Evolutionary conservation across 2,888 invertebrate genomes (phyloP).

Genomic region (Notodonta dromedarius): DNA sequence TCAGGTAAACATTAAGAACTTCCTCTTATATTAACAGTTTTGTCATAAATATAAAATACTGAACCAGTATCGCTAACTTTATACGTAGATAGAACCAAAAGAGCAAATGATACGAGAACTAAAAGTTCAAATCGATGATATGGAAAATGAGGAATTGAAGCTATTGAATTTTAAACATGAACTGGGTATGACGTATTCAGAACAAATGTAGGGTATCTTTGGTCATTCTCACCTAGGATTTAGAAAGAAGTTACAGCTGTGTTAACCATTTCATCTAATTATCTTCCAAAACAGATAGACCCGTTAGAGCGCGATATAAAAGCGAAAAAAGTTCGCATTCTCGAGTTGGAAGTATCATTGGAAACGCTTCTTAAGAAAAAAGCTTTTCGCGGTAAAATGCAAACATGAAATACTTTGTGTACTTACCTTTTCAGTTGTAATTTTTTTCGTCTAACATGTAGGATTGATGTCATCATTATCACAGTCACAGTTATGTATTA

Average conservation of each 20-base stretch:
- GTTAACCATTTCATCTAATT: constrained; percentile 26
- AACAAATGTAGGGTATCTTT: constrained; percentile 6
- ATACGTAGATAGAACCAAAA: constrained; percentile 90
- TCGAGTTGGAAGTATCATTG: constrained; percentile 92
- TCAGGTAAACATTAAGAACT: constrained; percentile 70
- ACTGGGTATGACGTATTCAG: constrained; percentile 63
- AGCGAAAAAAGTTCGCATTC: constrained; percentile 91
- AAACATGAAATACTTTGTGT: constrained; percentile 5
- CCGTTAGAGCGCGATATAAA: constrained; percentile 94
- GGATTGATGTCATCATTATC: constrained; percentile 23
- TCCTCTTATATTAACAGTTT: constrained; percentile 10
- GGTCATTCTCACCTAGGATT: constrained; percentile 9
- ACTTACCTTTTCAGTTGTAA: constrained; percentile 69
- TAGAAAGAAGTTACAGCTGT: constrained; percentile 79
- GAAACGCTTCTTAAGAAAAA: constrained; percentile 91
- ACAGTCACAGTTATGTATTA: constrained; percentile 30
- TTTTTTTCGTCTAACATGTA: constrained; percentile 61
- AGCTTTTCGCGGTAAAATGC: constrained; percentile 79
- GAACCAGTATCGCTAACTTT: constrained; percentile 9
- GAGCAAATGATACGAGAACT: constrained; percentile 92
- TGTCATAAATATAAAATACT: constrained; percentile 1
- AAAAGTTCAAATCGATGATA: constrained; percentile 91
- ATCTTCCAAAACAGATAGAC: constrained; percentile 86
- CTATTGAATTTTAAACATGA: constrained; percentile 80
- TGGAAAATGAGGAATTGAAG: constrained; percentile 92